Evolutionary conservation across 2,113 vertebrate genomes (phyloP).

Genomic region (Camelus dromedarius): DNA sequence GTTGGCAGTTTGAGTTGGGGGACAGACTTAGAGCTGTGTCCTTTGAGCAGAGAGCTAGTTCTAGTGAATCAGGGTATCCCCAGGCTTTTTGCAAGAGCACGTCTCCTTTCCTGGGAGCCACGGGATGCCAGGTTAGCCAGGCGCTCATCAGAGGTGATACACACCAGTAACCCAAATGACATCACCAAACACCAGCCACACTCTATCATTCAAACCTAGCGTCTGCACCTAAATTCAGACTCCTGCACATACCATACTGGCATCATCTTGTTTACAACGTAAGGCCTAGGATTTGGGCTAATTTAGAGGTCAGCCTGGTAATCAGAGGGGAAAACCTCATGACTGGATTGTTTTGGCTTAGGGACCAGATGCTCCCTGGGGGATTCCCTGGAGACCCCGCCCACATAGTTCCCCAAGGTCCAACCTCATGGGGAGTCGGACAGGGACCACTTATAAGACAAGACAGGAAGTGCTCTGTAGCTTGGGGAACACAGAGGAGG

Average conservation of each 20-base stretch:
- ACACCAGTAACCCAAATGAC: slow-evolving; percentile 38
- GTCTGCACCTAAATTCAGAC: background rate
- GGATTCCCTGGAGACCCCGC: background rate
- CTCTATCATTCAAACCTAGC: background rate
- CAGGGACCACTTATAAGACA: background rate
- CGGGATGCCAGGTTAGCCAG: background rate
- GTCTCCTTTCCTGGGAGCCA: background rate
- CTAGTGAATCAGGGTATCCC: background rate
- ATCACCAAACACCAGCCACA: background rate
- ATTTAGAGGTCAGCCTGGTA: background rate
- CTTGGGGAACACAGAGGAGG: fast-evolving
- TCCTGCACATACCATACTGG: background rate
- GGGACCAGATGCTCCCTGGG: background rate
- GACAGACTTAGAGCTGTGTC: background rate
- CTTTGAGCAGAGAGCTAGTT: fast-evolving
- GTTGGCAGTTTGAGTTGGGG: fast-evolving
- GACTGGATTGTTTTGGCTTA: background rate
- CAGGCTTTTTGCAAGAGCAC: background rate
- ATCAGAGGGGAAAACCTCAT: background rate
- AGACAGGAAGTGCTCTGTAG: background rate
- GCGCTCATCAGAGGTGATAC: background rate
- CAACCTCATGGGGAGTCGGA: background rate
- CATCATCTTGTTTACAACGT: background rate
- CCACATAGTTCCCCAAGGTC: background rate
- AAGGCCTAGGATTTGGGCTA: background rate